These are phyloP conservation scores for Salvelinus fontinalis DNA, from an alignment of 2,113 vertebrate genomes.

Conservation along the genomic window DNA sequence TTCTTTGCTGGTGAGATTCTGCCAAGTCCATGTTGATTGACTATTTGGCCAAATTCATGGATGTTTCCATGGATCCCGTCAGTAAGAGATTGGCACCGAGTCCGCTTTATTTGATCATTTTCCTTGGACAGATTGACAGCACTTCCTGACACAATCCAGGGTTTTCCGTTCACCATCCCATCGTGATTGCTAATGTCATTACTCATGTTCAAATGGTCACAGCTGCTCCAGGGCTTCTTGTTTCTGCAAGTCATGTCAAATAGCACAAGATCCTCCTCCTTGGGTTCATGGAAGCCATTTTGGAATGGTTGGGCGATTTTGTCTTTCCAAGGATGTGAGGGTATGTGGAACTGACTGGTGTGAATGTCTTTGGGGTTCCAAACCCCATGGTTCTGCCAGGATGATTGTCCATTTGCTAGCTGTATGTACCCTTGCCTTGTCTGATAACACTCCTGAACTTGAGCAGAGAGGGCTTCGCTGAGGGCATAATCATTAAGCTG, in stretches of 20 bases:
- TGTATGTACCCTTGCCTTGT: conserved; percentile 28
- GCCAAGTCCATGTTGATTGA: conserved; percentile 59
- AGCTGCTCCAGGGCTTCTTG: conserved; percentile 67
- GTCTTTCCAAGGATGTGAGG: conserved; percentile 72
- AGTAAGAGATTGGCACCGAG: conserved; percentile 62
- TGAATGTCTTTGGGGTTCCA: conserved; percentile 65
- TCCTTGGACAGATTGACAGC: conserved; percentile 63
- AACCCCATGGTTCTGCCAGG: conserved; percentile 39
- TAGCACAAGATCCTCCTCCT: conserved; percentile 64
- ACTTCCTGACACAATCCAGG: conserved; percentile 43
- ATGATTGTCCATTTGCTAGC: conserved; percentile 22
- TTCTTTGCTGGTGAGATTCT: conserved; percentile 54
- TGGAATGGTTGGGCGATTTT: conserved; percentile 48
- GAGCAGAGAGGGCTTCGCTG: conserved; percentile 58
- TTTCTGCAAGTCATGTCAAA: conserved; percentile 75
- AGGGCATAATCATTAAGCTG: conserved; percentile 75
- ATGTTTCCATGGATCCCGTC: conserved; percentile 53
- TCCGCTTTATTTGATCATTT: conserved; percentile 46
- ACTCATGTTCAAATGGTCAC: conserved; percentile 55
- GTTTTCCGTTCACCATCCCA: conserved; percentile 40
- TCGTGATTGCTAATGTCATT: conserved; percentile 35
- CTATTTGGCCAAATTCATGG: conserved; percentile 46
- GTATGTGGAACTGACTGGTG: conserved; percentile 64
- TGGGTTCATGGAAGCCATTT: conserved; percentile 56
- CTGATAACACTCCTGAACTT: conserved; percentile 45